Evolutionary conservation across 1,140 invertebrate species (phyloP).

Genomic region (Daktulosphaira vitifoliae): DNA sequence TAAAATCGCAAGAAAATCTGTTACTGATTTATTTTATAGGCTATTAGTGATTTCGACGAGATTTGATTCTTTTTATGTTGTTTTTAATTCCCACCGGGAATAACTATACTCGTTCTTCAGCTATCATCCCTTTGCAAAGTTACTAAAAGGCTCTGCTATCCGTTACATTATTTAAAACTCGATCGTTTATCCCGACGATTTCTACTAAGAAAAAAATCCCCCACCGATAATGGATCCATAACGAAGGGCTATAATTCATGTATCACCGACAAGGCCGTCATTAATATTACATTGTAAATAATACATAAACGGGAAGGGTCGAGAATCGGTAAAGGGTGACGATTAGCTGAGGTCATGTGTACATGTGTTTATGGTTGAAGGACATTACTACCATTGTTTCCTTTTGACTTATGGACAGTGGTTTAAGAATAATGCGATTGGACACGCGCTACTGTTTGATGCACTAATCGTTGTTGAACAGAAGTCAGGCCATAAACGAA

Average conservation of each 20-base stretch:
- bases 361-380: no score
- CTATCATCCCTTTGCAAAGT: not conserved
- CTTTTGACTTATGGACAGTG: no score
- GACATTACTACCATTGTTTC: no score
- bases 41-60: conserved; percentile 14
- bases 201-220: not conserved
- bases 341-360: not conserved
- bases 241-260: conserved; percentile 9
- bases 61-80: not conserved
- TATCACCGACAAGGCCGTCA: not conserved
- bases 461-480: no score
- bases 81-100: not conserved
- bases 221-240: not conserved
- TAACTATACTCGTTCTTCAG: not conserved
- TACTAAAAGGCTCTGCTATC: not conserved
- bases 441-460: no score
- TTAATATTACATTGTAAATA: not conserved
- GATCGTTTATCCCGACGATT: not conserved
- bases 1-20: no score
- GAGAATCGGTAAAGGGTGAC: not conserved
- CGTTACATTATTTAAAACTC: conserved; percentile 26
- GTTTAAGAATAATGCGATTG: no score
- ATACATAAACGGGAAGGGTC: not conserved
- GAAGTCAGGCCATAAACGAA: no score
- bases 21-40: conserved; percentile 8